Percentiles rank a stretch among this genome's conserved stretches.
These are phyloP conservation scores for Trichacis sp. DNA, from an alignment of 2,888 invertebrate genomes.

Conservation along the genomic window DNA sequence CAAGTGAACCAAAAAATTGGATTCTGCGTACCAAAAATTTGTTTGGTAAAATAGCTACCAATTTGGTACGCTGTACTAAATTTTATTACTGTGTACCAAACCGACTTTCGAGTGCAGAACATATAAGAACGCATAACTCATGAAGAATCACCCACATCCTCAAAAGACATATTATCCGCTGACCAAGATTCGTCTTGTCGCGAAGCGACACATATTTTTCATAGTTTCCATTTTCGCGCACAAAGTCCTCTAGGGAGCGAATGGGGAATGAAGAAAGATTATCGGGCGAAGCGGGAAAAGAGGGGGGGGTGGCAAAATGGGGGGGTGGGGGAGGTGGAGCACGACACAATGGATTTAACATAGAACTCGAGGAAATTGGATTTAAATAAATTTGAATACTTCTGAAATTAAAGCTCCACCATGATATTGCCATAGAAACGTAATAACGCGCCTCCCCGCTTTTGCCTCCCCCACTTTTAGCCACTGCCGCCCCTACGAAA, in stretches of 20 bases:
- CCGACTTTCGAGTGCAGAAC: no score
- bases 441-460: constrained; percentile 54
- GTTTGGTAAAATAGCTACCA: no score
- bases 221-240: constrained; percentile 34
- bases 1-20: no score
- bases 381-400: constrained; percentile 67
- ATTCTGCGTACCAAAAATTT: no score
- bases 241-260: constrained; percentile 23
- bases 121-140: no score
- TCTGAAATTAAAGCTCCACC: constrained; percentile 66
- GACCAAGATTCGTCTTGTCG: constrained; percentile 22
- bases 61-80: no score
- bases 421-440: constrained; percentile 63
- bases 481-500: constrained; percentile 33
- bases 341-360: constrained; percentile 62
- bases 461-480: constrained; percentile 33
- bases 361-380: constrained; percentile 62
- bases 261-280: constrained; percentile 29
- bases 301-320: constrained; percentile 17
- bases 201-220: constrained; percentile 19
- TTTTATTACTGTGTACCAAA: no score
- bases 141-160: neutral
- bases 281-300: constrained; percentile 29
- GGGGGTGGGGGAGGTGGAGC: constrained; percentile 42
- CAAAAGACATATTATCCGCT: neutral